A percentile compares a stretch with the other conserved stretches of the same genome.
Conservation (phyloP, 37 sponge, comb jelly and placozoan genomes). For the Halisarca cf. caerulea region DNA sequence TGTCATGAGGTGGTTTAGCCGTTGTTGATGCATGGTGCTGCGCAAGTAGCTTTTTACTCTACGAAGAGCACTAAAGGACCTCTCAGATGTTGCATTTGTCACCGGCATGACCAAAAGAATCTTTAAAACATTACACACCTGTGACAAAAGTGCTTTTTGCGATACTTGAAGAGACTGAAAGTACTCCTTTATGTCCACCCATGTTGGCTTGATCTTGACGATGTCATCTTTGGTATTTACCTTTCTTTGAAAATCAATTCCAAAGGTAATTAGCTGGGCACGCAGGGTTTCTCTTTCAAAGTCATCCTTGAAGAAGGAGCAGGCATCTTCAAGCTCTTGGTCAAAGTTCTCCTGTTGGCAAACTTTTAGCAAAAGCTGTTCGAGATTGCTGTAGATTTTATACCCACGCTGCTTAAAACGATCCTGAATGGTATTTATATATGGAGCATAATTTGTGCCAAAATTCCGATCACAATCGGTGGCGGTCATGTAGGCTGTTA, state of each 20-base stretch:
- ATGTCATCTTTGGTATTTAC: neutral
- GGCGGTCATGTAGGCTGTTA: too few species aligned
- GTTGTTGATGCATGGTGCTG: too few species aligned
- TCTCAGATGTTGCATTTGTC: too few species aligned
- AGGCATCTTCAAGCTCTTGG: neutral
- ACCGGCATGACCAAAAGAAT: too few species aligned
- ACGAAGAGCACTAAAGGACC: too few species aligned
- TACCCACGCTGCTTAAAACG: conserved; percentile 7
- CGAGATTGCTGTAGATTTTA: conserved; percentile 20
- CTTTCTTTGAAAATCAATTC: conserved; percentile 7
- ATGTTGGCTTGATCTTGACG: neutral
- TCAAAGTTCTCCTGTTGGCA: neutral
- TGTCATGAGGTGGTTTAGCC: too few species aligned
- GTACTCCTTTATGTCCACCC: conserved; percentile 24
- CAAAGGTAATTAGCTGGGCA: conserved; percentile 26
- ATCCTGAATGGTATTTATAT: neutral
- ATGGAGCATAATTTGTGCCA: too few species aligned
- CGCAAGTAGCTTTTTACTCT: too few species aligned
- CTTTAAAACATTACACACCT: conserved; percentile 25
- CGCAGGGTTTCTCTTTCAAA: neutral
- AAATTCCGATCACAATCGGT: too few species aligned
- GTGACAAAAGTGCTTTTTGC: conserved; percentile 15
- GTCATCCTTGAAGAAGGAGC: conserved; percentile 34
- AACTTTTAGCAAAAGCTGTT: conserved; percentile 20
- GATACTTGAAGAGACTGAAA: conserved; percentile 1